phyloP scores from a whole-genome alignment of 2,797 vertebrate species.

The Pelochelys cantorii region DNA sequence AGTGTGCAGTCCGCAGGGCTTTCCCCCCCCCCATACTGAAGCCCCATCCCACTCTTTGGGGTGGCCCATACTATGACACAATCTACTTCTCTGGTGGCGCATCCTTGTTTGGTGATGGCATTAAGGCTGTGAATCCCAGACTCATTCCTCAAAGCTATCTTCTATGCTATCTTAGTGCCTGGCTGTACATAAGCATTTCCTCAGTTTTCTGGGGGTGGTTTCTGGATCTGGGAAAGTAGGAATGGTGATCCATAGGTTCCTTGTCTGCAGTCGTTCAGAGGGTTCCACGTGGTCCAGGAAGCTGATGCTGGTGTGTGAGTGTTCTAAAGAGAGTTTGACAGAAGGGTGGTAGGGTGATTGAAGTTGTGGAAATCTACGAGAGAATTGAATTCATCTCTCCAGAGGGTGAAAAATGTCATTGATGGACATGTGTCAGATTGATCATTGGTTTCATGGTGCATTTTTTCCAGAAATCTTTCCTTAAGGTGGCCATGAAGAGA shows the following conservation, averaged over 20 bases:
- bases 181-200: neutral
- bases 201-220: neutral
- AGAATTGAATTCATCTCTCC: neutral
- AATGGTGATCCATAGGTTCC: neutral
- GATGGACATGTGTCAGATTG: neutral
- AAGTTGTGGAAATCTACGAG: neutral
- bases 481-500: neutral
- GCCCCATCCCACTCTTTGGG: too few species aligned
- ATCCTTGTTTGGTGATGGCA: neutral
- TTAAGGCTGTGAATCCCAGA: neutral
- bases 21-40: neutral
- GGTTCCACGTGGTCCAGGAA: neutral
- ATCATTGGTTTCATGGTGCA: neutral
- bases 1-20: too few species aligned
- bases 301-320: neutral
- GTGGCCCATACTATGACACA: neutral
- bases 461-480: neutral
- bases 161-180: too few species aligned
- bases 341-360: neutral
- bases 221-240: neutral
- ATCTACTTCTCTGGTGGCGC: neutral
- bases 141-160: neutral
- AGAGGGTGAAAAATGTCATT: neutral
- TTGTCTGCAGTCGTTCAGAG: neutral
- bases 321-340: neutral